phyloP scores from a whole-genome alignment of 1,140 invertebrate species.

The Aphis gossypii region DNA sequence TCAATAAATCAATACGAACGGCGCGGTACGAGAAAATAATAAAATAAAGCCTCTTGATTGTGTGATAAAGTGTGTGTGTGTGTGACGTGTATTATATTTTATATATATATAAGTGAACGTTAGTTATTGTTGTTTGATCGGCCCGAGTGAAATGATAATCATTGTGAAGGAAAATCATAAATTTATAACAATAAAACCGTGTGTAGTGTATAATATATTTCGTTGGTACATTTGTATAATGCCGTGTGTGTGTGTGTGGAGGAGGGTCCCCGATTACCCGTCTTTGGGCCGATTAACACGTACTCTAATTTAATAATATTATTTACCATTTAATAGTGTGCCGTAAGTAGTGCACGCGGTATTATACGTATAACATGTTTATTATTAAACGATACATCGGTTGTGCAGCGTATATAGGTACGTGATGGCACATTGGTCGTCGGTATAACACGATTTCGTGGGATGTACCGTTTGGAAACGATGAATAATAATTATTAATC shows the following conservation, averaged over 20 bases:
- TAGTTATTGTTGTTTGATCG: neutral
- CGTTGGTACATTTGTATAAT: neutral
- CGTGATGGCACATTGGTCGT: no score
- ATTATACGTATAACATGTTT: neutral
- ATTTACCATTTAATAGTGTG: neutral
- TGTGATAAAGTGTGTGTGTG: neutral
- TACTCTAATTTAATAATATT: neutral
- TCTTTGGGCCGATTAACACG: neutral
- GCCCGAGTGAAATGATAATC: neutral
- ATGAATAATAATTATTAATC: neutral
- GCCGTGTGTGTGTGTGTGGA: no score
- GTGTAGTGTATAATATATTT: neutral
- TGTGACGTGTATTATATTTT: neutral
- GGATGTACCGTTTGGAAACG: neutral
- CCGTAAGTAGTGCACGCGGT: neutral
- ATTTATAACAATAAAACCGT: neutral
- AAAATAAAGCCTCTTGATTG: neutral
- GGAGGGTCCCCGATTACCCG: neutral
- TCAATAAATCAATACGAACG: neutral
- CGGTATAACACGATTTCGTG: neutral
- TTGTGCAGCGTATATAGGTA: neutral
- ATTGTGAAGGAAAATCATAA: constrained; percentile 3
- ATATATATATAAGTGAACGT: neutral
- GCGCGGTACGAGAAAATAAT: neutral
- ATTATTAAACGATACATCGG: neutral